Evolutionary conservation across 2,113 vertebrate genomes (phyloP), one percentile per base, ranked within the genome.

Genomic region (Myanophis thanlyinensis): DNA sequence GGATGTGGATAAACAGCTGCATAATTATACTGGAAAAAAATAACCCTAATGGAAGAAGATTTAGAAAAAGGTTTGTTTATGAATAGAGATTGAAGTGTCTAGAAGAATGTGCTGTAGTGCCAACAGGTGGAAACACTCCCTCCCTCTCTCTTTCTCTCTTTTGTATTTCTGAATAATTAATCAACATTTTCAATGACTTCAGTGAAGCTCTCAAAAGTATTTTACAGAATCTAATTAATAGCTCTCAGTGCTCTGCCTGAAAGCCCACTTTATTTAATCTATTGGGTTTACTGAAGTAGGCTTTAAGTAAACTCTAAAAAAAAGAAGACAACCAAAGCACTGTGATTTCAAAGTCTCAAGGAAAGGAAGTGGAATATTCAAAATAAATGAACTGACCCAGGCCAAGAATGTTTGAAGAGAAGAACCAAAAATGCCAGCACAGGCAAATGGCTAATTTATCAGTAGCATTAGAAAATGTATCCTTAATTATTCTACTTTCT

Each of bases 101-200:
- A 85, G 84, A 59, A 88, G 53, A 90, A 91, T 91, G 89, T 91
- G 35, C 93, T 40, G 40, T 93, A 92, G 92, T 94, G 89, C 91
- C 47, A 85, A 49, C 90, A 93, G 92, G 91, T 95, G 48, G 18
- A 12, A 85, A 88, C 51, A 89, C 59, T 90, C 87, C 11, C 67
- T 94, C 20, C 2, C 73, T 80, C 73, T 18, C 35, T 80, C 73
- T 80, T 44, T 80, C 35, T 80, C 35, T 44, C 73, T 20, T 40
- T 27, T 89, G 95, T 96, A 94, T 91, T 93, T 94, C 51, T 92
- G 89, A 95, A 48, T 94, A 94, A 94, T 94, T 95, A 85, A 90
- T 94, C 93, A 89, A 91, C 94, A 91, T 91, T 84, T 88, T 12
- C 93, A 90, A 95, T 52, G 52, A 94, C 35, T 11, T 2, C 18